A percentile compares a stretch with the other conserved stretches of the same genome.
phyloP scores from a whole-genome alignment of 2,888 invertebrate species.

The Drosophila multiciliata region DNA sequence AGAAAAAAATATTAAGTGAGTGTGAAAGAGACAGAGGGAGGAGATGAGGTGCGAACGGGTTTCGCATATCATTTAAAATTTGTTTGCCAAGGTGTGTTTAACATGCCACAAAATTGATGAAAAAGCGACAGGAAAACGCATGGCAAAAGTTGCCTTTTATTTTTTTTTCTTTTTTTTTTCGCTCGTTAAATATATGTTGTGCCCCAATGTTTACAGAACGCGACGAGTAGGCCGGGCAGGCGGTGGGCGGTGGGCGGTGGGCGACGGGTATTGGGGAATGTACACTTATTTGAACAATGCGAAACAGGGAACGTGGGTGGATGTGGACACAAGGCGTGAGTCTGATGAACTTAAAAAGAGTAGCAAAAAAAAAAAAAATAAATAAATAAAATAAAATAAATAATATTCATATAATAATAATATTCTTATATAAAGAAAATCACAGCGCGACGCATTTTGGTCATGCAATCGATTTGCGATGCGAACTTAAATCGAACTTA shows the following conservation, averaged over 20 bases:
- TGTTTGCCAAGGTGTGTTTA: conserved; percentile 58
- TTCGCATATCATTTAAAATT: conserved; percentile 52
- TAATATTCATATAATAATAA: background rate
- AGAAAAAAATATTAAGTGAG: conserved; percentile 16
- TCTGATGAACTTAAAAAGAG: conserved; percentile 19
- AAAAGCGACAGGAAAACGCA: conserved; percentile 21
- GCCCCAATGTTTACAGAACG: conserved; percentile 15
- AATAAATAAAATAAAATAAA: background rate
- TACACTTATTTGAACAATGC: conserved; percentile 21
- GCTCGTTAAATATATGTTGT: conserved; percentile 4
- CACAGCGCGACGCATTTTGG: conserved; percentile 43
- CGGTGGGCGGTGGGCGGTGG: background rate
- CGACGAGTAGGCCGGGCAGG: conserved; percentile 1
- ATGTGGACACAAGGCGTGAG: conserved; percentile 2
- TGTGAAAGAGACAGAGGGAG: conserved; percentile 7
- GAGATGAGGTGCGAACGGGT: conserved; percentile 18
- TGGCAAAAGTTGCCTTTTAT: conserved; percentile 5
- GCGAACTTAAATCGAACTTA: conserved; percentile 54
- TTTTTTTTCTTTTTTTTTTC: conserved; percentile 1
- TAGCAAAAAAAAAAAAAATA: background rate
- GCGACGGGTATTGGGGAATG: conserved; percentile 1
- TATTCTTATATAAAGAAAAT: conserved; percentile 10
- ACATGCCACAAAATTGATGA: conserved; percentile 46
- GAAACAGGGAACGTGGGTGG: background rate
- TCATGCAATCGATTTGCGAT: conserved; percentile 41